Conservation (phyloP, 1,140 invertebrate species). For the Drosophila tropicalis region DNA sequence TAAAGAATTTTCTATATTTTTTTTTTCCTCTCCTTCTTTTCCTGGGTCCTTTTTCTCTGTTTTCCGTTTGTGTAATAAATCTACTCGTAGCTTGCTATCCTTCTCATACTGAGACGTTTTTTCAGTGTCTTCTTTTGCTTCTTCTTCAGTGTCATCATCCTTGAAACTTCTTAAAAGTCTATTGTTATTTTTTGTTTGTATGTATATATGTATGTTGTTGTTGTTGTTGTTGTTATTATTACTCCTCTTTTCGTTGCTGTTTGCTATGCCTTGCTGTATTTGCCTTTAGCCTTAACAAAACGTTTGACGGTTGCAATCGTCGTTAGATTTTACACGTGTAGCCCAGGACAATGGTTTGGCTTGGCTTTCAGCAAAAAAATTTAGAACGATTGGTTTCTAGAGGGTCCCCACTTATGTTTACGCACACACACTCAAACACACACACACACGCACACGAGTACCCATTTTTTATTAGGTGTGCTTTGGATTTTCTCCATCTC, state of each 20-base stretch:
- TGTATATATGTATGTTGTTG: constrained; percentile 7
- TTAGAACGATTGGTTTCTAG: constrained; percentile 36
- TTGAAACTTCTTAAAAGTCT: constrained; percentile 72
- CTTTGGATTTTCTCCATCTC: constrained; percentile 33
- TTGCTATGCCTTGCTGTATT: constrained; percentile 22
- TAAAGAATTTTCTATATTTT: constrained; percentile 48
- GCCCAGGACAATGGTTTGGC: constrained; percentile 27
- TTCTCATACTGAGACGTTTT: constrained; percentile 2
- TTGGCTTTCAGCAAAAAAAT: constrained; percentile 16
- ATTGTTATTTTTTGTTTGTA: constrained; percentile 47
- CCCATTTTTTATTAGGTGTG: constrained; percentile 57
- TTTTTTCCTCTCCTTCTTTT: neutral
- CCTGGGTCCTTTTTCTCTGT: constrained; percentile 21
- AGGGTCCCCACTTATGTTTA: constrained; percentile 6
- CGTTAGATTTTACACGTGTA: constrained; percentile 64
- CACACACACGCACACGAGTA: constrained; percentile 26
- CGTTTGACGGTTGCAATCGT: constrained; percentile 69
- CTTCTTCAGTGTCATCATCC: constrained; percentile 80
- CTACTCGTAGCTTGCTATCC: constrained; percentile 41
- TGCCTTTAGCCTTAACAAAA: constrained; percentile 65
- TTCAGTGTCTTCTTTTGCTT: constrained; percentile 54
- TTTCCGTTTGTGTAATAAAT: constrained; percentile 61
- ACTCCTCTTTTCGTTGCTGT: neutral
- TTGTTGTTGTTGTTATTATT: constrained; percentile 59
- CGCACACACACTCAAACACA: neutral